Base-by-base conservation (phyloP, 2,113 vertebrate genomes). In the Xiphias gladius region DNA sequence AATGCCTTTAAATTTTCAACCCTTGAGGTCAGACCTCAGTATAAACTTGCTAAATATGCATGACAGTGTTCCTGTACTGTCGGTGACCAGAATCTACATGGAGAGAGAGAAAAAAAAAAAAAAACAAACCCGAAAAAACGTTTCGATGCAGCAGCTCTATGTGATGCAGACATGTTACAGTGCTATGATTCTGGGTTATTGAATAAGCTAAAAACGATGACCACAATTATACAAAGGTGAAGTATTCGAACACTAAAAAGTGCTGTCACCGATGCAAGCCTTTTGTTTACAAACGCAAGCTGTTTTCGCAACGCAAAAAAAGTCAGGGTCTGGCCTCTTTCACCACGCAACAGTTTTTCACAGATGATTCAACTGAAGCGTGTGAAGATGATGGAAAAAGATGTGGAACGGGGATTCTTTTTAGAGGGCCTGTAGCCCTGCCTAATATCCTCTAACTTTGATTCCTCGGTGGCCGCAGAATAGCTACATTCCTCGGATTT, bases 401-500 rank as follows among this genome's bases (percentile, higher is more conserved):
- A 84, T 39, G 80, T 84, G 87, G 89, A 91, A 87, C 82, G 85
- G 85, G 73, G 87, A 67, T 80, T 39, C 52, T 30, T 79, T 79
- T 46, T 41, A 86, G 79, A 86, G 20, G 80, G 68, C 73, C 83
- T 0, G 76, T 73, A 30, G 67, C 76, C 80, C 72, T 74, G 75
- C 85, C 89, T 62, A 26, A 76, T 71, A 59, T 39, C 85, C 62
- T 55, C 81, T 13, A 50, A 68, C 80, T 82, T 71, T 85, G 80
- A 77, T 69, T 86, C 87, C 84, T 85, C 79, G 2, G 69, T 35
- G 73, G 82, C 83, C 80, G 28, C 84, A 57, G 84, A 69, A 73
- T 14, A 55, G 85, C 76, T 76, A 86, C 91, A 91, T 93, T 92
- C 93, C 89, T 87, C 76, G 63, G 55, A 73, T 89, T 76, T 84